A percentile compares a stretch with the other conserved stretches of the same genome.
Evolutionary conservation across 1,140 invertebrate species (phyloP).

Genomic region (Parasteatoda tepidariorum): DNA sequence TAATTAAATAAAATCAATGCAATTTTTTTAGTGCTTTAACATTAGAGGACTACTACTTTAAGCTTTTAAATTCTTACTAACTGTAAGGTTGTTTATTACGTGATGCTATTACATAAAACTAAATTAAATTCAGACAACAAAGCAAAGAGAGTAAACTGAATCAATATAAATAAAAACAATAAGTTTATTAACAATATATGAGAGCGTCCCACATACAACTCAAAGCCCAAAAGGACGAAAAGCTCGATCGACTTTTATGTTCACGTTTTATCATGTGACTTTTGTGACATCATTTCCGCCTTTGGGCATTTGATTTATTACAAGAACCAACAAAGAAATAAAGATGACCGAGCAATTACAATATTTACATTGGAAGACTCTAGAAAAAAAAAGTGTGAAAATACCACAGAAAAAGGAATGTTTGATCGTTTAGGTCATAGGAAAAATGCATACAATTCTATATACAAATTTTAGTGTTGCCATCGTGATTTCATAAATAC

Average conservation of each 20-base stretch:
- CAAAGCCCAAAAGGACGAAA: conserved; percentile 13
- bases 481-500: neutral
- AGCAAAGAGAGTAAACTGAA: too few relatives aligned
- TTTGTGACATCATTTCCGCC: conserved; percentile 46
- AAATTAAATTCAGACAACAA: too few relatives aligned
- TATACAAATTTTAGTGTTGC: conserved; percentile 3
- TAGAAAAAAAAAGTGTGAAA: neutral
- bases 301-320: conserved; percentile 38
- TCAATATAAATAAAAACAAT: conserved; percentile 41
- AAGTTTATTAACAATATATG: conserved; percentile 50
- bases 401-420: neutral
- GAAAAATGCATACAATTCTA: neutral
- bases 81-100: too few relatives aligned
- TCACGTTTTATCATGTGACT: conserved; percentile 13
- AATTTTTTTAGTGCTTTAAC: too few relatives aligned
- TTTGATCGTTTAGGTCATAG: neutral
- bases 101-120: too few relatives aligned
- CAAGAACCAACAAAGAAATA: conserved; percentile 29
- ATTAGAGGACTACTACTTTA: too few relatives aligned
- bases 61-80: too few relatives aligned
- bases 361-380: conserved; percentile 25
- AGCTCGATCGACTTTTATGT: conserved; percentile 28
- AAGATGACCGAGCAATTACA: conserved; percentile 49
- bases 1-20: too few relatives aligned
- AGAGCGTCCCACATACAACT: conserved; percentile 35